A percentile compares a stretch with the other conserved stretches of the same genome.
These are phyloP conservation scores for Cetonia aurata DNA, from an alignment of 2,888 invertebrate species.

Conservation along the genomic window DNA sequence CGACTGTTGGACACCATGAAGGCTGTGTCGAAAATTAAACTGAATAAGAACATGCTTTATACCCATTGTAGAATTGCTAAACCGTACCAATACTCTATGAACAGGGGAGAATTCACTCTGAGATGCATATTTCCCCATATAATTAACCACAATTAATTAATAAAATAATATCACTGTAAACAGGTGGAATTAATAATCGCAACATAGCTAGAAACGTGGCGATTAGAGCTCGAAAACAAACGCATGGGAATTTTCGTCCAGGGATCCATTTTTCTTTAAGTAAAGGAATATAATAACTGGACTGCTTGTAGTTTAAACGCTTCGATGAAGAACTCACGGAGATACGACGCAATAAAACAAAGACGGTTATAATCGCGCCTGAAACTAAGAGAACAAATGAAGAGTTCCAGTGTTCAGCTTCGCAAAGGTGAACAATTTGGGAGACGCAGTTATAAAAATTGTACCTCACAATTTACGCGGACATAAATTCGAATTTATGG, in stretches of 20 bases:
- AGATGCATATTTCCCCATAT: slow-evolving; percentile 5
- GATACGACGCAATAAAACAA: slow-evolving; percentile 16
- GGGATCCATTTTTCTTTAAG: background rate
- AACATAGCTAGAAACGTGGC: background rate
- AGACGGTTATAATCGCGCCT: background rate
- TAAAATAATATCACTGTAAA: background rate
- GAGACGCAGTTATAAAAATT: slow-evolving; percentile 18
- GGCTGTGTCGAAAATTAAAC: no score
- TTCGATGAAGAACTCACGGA: background rate
- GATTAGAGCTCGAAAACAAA: slow-evolving; percentile 1
- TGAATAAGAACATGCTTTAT: no score
- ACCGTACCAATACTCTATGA: no score
- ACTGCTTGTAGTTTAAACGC: slow-evolving; percentile 15
- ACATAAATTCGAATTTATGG: slow-evolving; percentile 19
- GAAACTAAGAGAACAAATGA: slow-evolving; percentile 15
- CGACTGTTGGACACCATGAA: no score
- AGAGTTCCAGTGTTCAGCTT: background rate
- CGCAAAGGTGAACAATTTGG: slow-evolving; percentile 10
- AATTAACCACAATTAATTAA: slow-evolving; percentile 3
- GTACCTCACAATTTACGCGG: background rate
- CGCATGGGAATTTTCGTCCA: background rate
- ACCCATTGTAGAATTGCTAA: no score
- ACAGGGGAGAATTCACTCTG: no score
- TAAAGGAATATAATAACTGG: background rate
- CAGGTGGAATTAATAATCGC: background rate